These are phyloP conservation scores for Anas acuta DNA, from an alignment of 2,797 vertebrate genomes.

Conservation along the genomic window DNA sequence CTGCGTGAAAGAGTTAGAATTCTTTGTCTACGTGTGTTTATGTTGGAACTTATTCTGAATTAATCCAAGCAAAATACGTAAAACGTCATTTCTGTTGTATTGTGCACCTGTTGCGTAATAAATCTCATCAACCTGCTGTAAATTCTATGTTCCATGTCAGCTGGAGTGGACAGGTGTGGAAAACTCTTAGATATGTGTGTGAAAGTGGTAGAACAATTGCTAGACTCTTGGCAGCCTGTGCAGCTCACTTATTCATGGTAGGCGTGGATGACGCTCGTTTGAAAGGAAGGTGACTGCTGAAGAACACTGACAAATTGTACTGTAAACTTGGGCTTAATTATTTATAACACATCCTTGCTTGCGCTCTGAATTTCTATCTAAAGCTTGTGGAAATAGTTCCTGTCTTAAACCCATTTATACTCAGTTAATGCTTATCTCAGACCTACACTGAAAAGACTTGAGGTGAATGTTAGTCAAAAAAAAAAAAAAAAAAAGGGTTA, in stretches of 20 bases:
- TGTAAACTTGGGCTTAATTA: not conserved
- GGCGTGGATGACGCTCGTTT: not conserved
- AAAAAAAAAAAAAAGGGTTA: rapidly evolving
- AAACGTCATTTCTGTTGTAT: not conserved
- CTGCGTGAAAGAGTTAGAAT: not conserved
- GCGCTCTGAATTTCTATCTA: not conserved
- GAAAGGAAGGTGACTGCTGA: not conserved
- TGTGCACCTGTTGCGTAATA: not conserved
- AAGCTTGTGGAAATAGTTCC: not conserved
- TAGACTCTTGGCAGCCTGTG: not conserved
- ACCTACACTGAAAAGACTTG: too few relatives aligned
- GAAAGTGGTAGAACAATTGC: not conserved
- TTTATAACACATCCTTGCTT: not conserved
- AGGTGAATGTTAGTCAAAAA: not conserved
- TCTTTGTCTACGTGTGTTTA: not conserved
- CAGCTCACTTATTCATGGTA: rapidly evolving
- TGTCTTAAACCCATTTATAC: not conserved
- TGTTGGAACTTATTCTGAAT: not conserved
- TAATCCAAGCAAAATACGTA: not conserved
- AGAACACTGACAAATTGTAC: not conserved
- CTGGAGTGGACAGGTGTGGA: not conserved
- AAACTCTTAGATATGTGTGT: not conserved
- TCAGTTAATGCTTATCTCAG: not conserved
- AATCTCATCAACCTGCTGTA: not conserved
- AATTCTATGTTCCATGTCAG: not conserved